Evolutionary conservation across 2,797 vertebrate species (phyloP), one percentile per base, ranked within the genome.

Genomic region (Kryptolebias ocellatus): DNA sequence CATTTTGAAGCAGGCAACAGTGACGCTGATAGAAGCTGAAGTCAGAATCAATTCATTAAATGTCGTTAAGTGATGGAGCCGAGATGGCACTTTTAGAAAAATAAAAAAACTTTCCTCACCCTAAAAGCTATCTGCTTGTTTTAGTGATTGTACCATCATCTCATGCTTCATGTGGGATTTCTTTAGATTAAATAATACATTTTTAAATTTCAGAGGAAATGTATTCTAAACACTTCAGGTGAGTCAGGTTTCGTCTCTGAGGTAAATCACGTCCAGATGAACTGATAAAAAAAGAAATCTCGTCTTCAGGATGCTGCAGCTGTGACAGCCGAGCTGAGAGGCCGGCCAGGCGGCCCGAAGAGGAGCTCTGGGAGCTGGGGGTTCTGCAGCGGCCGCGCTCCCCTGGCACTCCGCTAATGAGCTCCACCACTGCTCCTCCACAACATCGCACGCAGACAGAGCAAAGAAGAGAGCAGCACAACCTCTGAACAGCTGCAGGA

Each of bases 341-440:
- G 83, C 81, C 50, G 77, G 76, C 83, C 83, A 76, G 85, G 87
- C 83, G 66, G 83, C 86, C 85, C 71, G 1, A 70, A 87, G 84
- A 81, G 83, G 84, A 79, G 82, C 80, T 31, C 44, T 59, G 83
- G 83, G 86, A 81, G 65, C 77, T 28, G 50, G 20, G 67, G 68
- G 59, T 64, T 70, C 61, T 60, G 80, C 72, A 51, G 81, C 64
- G 54, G 77, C 78, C 53, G 14, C 24, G 67, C 66, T 90, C 89
- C 90, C 90, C 77, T 73, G 89, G 83, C 68, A 66, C 79, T 51
- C 60, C 28, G 66, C 86, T 91, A 91, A 93, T 91, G 85, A 92
- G 89, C 87, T 86, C 84, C 76, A 85, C 83, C 74, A 74, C 84
- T 74, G 84, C 83, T 84, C 65, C 76, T 79, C 70, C 55, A 86